phyloP scores from a whole-genome alignment of 2,797 vertebrate species.

The Mionectes olivaceus region DNA sequence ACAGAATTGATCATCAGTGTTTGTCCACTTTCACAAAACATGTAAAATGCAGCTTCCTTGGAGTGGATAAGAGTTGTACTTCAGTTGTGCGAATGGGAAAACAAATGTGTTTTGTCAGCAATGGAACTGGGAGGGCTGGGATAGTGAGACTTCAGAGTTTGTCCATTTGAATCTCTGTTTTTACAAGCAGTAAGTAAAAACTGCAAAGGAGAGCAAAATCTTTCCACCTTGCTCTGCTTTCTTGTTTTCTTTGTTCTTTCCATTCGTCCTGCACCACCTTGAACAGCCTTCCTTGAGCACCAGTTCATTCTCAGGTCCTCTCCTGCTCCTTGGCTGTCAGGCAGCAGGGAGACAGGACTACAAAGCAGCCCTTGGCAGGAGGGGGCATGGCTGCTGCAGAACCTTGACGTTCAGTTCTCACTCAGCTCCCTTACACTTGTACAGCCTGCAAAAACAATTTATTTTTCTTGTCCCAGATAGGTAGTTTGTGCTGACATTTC shows the following conservation, averaged over 20 bases:
- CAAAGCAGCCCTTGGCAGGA: neutral
- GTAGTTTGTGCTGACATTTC: neutral
- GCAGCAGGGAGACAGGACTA: accelerated
- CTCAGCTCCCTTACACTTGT: neutral
- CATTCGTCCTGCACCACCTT: neutral
- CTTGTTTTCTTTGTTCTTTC: neutral
- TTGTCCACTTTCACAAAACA: neutral
- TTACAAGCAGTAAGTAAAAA: accelerated
- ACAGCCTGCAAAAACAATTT: neutral
- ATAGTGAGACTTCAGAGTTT: neutral
- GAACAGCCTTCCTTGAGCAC: neutral
- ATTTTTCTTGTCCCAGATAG: neutral
- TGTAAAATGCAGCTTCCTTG: neutral
- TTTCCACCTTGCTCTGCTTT: neutral
- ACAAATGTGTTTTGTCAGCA: neutral
- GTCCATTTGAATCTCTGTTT: neutral
- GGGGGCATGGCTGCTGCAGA: neutral
- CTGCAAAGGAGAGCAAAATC: neutral
- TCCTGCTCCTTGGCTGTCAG: neutral
- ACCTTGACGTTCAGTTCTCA: neutral
- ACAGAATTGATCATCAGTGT: neutral
- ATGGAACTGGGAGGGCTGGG: accelerated
- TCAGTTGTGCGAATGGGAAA: neutral
- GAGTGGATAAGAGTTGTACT: neutral
- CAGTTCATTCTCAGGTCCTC: neutral